phyloP scores from a whole-genome alignment of 1,140 invertebrate genomes.

The Lepidurus arcticus region DNA sequence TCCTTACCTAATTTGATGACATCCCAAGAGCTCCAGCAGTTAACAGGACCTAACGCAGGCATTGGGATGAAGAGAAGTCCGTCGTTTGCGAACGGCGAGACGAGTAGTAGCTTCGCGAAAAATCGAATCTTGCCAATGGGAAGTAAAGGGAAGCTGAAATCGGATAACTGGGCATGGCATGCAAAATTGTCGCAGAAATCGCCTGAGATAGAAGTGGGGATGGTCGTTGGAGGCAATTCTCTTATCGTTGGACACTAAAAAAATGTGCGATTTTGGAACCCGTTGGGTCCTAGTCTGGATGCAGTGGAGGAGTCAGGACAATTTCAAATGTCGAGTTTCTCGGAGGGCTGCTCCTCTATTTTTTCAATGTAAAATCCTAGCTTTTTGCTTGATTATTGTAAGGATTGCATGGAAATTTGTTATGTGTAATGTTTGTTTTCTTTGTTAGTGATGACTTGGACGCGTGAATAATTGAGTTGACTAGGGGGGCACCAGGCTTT shows the following conservation, averaged over 20 bases:
- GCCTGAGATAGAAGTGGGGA: constrained; percentile 12
- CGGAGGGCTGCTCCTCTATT: no score
- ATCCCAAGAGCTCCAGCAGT: constrained; percentile 35
- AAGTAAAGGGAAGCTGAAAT: constrained; percentile 35
- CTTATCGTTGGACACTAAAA: constrained; percentile 33
- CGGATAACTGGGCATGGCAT: constrained; percentile 44
- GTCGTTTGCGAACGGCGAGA: constrained; percentile 42
- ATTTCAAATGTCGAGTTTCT: no score
- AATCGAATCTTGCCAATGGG: constrained; percentile 29
- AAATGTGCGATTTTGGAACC: constrained; percentile 28
- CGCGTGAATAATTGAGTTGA: background rate
- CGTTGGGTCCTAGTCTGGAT: constrained; percentile 17
- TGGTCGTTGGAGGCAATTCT: background rate
- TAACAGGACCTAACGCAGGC: constrained; percentile 53
- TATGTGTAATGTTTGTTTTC: constrained; percentile 33
- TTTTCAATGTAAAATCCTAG: no score
- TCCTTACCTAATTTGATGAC: constrained; percentile 40
- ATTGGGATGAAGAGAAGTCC: constrained; percentile 57
- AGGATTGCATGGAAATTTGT: constrained; percentile 17
- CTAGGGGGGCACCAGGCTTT: background rate
- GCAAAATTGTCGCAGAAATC: background rate
- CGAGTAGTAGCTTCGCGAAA: constrained; percentile 9
- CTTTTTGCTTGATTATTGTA: background rate
- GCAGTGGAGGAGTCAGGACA: background rate
- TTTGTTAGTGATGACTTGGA: constrained; percentile 25